Base-by-base conservation (phyloP, 2,797 vertebrate genomes). In the Epinephelus awoara region DNA sequence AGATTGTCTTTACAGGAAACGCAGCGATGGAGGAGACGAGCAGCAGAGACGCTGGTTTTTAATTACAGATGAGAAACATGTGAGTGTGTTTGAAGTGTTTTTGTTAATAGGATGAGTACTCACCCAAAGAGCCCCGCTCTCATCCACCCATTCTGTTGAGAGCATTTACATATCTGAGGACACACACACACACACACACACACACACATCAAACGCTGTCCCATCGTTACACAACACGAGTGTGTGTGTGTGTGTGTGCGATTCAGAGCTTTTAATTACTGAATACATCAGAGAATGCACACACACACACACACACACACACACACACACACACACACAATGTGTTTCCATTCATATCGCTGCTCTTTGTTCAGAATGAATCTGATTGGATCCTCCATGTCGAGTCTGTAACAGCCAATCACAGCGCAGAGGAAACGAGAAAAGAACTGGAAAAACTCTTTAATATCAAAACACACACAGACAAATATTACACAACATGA, bases 101-200 rank as follows among this genome's bases (percentile, higher is more conserved):
- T 74, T 64, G 85, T 64, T 94, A 93, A 95, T 89, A 70, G 91
- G 89, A 95, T 94, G 91, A 54, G 84, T 92, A 79, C 50, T 85
- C 75, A 90, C 77, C 70, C 38, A 70, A 88, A 86, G 90, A 90
- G 90, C 47, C 52, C 44, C 75, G 65, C 76, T 65, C 85, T 66
- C 79, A 61, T 1, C 18, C 42, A 42, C 51, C 67, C 61, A 44
- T 46, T 63, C 44, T 40, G 14, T 11, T 66, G 42, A n/a, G 42
- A 15, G 7, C 54, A 91, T 92, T 91, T 90, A 46, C 91, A 93
- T 88, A 66, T 89, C 23, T 73, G 80, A 90, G 82, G 62, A 68
- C 54, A 46, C 71, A 61, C 75, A 68, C 80, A 82, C 46, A 47
- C 46, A 47, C 46, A 18, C 46, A 47, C 46, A 47, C 46, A 47